These are phyloP conservation scores for Astropecten irregularis DNA, from an alignment of 53 echinoderm and acorn worm species.

Conservation along the genomic window DNA sequence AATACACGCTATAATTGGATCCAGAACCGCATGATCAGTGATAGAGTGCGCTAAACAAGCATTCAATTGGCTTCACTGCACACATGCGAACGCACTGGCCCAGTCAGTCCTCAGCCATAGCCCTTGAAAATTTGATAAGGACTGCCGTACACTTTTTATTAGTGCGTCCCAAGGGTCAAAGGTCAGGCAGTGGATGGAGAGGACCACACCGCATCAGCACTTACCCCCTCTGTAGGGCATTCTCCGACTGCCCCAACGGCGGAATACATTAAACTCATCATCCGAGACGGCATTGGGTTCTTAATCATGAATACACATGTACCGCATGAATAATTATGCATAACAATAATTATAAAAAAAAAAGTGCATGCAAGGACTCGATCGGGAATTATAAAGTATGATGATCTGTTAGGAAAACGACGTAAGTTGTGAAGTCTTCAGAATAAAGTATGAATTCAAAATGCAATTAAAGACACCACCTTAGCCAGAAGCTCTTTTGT, in stretches of 20 bases:
- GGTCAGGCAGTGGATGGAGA: not conserved
- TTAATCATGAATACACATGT: slow-evolving; percentile 5
- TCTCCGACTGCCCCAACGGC: slow-evolving; percentile 38
- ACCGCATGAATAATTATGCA: not conserved
- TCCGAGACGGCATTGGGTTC: slow-evolving; percentile 4
- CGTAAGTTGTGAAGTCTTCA: not conserved
- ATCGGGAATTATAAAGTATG: not conserved
- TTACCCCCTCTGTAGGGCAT: slow-evolving; percentile 47
- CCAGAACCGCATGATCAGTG: no score
- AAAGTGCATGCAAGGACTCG: no score
- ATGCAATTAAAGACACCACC: no score
- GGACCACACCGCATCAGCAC: not conserved
- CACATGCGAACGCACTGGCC: no score
- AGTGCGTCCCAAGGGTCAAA: not conserved
- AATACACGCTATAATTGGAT: no score
- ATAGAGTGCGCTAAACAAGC: no score
- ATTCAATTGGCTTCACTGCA: no score
- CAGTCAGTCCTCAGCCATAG: no score
- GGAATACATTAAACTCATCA: slow-evolving; percentile 11
- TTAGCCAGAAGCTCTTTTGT: no score
- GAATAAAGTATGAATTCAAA: not conserved
- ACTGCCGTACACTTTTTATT: no score
- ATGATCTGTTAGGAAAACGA: not conserved
- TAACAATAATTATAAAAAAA: not conserved
- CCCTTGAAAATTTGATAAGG: no score